Base-by-base conservation (phyloP, 2,113 vertebrate genomes). In the Chionis minor region DNA sequence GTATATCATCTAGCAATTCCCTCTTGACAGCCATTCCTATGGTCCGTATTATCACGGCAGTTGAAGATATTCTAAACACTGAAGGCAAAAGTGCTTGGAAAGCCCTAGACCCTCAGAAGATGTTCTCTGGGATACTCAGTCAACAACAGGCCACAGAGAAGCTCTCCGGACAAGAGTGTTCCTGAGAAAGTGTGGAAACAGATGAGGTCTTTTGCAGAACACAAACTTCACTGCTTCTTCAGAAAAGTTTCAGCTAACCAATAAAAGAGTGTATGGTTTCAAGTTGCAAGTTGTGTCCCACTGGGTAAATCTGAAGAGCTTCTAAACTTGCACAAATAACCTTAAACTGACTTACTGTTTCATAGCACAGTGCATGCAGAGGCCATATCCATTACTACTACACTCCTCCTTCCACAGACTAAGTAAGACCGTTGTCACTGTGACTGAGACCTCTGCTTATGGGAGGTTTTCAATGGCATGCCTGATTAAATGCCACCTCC, bases 401-500 rank as follows among this genome's bases (percentile, higher is more conserved):
- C 47, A 22, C 47, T 20, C 47, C 47, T 49, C 9, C 22, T 91
- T 91, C n/a, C 52, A 62, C 26, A 79, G 61, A 30, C n/a, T 61
- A 14, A 74, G 52, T 61, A 14, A 74, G 52, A 81, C 35, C 35
- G 6, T 4, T 21, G 27, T 62, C 74, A 62, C 55, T 66, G 23
- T 65, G 67, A 19, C 42, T 32, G 54, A 77, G 92, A n/a, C 32
- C 23, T 62, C 69, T 56, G 70, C 55, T 71, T 71, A 82, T 14
- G 32, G 66, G 38, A 72, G 69, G 13, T 52, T 88, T 62, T n/a
- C 71, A 54, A 44, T 61, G 61, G 47, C 45, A 54, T 0, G 7
- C 28, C n/a, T 92, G 77, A 91, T 94, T 96, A 79, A 97, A 92
- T 66, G 73, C 52, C 63, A 83, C 74, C 67, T 93, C 90, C 62